Base-by-base conservation (phyloP, 2,113 vertebrate genomes). In the Vulpes vulpes region DNA sequence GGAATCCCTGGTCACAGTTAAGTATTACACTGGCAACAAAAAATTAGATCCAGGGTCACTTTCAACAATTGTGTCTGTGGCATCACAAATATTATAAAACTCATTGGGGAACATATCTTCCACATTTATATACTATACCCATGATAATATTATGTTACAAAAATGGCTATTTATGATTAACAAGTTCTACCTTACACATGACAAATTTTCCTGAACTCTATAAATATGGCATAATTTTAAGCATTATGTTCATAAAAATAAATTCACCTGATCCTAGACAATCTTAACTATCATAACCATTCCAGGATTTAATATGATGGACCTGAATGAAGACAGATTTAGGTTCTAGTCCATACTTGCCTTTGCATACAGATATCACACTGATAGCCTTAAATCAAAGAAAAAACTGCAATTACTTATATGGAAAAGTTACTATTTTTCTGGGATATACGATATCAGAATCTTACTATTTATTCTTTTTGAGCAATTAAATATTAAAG, bases 121-220 rank as follows among this genome's bases (percentile, higher is more conserved):
- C 67, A 60, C 69, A 65, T 43, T 49, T 86, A 38, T 35, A 88
- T 59, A 22, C 43, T n/a, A 71, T 81, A 71, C 19, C 49, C 30
- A 65, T n/a, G 15, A 71, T 64, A 71, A 71, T 79, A 78, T n/a
- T 81, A 16, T 57, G 30, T 64, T 32, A 80, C 11, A 53, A 3
- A 94, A 92, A 81, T 85, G 16, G 12, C 69, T 32, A 89, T 14
- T 85, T 74, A 80, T n/a, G 23, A 65, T 62, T 59, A 96, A 53
- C 2, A 87, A 55, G 11, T 81, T 51, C 17, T 71, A 64, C 6
- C 7, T 84, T n/a, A 71, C 38, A 11, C 30, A 65, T 59, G 38
- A 49, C 43, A 85, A 80, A 53, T 76, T 67, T 74, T 5, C 30
- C 32, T 35, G 32, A 15, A 38, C 30, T 89, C 6, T 67, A 38